Evolutionary conservation across 2,797 vertebrate genomes (phyloP).

Genomic region (Hylomyscus alleni): DNA sequence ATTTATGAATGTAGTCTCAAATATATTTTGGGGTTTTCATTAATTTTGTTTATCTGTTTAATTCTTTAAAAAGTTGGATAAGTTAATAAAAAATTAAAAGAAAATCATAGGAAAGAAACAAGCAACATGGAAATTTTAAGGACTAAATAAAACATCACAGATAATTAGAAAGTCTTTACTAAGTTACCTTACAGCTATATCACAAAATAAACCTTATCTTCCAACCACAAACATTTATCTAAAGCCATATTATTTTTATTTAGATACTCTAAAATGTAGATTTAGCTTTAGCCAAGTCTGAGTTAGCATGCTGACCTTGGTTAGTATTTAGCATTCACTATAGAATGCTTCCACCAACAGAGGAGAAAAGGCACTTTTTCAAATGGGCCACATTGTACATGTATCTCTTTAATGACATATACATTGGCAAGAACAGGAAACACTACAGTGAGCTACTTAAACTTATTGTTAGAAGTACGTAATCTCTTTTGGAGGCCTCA

Average conservation of each 20-base stretch:
- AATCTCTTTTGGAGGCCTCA: neutral
- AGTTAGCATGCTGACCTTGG: constrained; percentile 19
- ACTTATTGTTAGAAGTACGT: constrained; percentile 3
- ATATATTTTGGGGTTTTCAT: neutral
- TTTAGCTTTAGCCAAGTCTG: constrained; percentile 51
- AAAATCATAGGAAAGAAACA: neutral
- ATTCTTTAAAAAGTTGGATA: neutral
- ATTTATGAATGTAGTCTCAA: neutral
- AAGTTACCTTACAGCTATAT: neutral
- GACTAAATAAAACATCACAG: neutral
- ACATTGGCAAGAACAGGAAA: neutral
- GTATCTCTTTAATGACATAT: neutral
- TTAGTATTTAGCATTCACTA: constrained; percentile 37
- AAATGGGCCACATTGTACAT: neutral
- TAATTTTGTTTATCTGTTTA: neutral
- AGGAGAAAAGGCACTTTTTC: neutral
- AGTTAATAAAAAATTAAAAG: neutral
- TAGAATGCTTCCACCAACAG: constrained; percentile 4
- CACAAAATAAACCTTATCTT: constrained; percentile 51
- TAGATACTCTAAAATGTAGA: constrained; percentile 13
- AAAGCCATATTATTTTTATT: constrained; percentile 45
- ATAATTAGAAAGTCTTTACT: neutral
- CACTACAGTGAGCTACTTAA: constrained; percentile 8
- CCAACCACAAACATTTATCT: neutral
- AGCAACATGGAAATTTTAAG: neutral